phyloP scores from a whole-genome alignment of 2,113 vertebrate species.

The Ameiurus melas region DNA sequence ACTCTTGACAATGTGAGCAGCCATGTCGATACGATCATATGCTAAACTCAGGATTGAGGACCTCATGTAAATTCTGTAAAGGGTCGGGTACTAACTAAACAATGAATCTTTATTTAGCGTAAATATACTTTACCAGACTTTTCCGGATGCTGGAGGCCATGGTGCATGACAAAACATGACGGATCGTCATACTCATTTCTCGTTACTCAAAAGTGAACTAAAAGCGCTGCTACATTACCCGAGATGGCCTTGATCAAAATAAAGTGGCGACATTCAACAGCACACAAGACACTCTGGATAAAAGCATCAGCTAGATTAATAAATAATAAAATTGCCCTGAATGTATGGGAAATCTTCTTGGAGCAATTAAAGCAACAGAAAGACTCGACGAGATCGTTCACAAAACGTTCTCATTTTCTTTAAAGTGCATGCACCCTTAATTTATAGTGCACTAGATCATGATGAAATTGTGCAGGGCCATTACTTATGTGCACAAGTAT shows the following conservation, averaged over 20 bases:
- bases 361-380: constrained; percentile 34
- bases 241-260: constrained; percentile 29
- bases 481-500: not conserved
- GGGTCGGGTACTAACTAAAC: not conserved
- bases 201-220: constrained; percentile 1
- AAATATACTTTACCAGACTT: not conserved
- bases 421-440: not conserved
- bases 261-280: constrained; percentile 23
- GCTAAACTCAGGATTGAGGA: not conserved
- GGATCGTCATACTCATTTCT: not conserved
- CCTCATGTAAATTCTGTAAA: not conserved
- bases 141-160: not conserved
- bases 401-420: not conserved
- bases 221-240: constrained; percentile 3
- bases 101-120: not conserved
- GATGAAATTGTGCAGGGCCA: not conserved
- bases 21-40: not conserved
- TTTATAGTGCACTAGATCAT: not conserved
- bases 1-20: not conserved
- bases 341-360: constrained; percentile 14
- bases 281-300: constrained; percentile 38
- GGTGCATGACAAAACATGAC: not conserved
- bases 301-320: constrained; percentile 52
- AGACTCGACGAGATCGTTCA: constrained; percentile 8
- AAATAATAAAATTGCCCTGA: constrained; percentile 41